Evolutionary conservation across 2,888 invertebrate species (phyloP).

Genomic region (Thymelicus acteon): DNA sequence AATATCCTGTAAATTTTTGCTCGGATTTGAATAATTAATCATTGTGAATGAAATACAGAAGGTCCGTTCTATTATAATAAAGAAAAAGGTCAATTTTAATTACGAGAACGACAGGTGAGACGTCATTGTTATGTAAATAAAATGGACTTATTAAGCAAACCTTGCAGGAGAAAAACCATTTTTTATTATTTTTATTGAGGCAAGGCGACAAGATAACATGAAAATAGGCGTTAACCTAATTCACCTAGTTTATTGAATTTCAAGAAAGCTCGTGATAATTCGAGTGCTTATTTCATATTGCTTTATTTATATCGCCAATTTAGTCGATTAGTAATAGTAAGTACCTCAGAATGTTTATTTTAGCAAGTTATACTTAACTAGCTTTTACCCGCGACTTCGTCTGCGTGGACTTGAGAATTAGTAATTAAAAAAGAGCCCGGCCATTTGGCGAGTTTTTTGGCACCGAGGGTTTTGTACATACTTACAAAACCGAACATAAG

Average conservation of each 20-base stretch:
- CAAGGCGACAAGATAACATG: not conserved
- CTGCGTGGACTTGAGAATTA: no score
- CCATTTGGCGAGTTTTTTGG: no score
- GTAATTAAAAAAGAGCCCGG: no score
- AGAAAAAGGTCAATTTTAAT: conserved; percentile 20
- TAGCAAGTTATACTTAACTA: no score
- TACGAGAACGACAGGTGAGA: conserved; percentile 10
- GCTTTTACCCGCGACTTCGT: no score
- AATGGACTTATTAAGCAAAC: conserved; percentile 7
- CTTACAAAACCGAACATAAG: no score
- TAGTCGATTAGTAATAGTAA: not conserved
- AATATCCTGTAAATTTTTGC: not conserved
- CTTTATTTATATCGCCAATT: not conserved
- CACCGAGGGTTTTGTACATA: no score
- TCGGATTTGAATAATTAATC: not conserved
- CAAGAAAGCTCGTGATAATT: not conserved
- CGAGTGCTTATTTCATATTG: not conserved
- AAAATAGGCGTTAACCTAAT: conserved; percentile 1
- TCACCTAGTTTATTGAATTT: conserved; percentile 10
- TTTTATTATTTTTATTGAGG: not conserved
- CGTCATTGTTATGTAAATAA: conserved; percentile 18
- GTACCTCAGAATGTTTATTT: no score
- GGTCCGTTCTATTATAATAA: conserved; percentile 4
- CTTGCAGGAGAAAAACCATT: not conserved
- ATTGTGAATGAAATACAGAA: not conserved